Evolutionary conservation across 1,140 invertebrate genomes (phyloP).

Genomic region (Pinna nobilis): DNA sequence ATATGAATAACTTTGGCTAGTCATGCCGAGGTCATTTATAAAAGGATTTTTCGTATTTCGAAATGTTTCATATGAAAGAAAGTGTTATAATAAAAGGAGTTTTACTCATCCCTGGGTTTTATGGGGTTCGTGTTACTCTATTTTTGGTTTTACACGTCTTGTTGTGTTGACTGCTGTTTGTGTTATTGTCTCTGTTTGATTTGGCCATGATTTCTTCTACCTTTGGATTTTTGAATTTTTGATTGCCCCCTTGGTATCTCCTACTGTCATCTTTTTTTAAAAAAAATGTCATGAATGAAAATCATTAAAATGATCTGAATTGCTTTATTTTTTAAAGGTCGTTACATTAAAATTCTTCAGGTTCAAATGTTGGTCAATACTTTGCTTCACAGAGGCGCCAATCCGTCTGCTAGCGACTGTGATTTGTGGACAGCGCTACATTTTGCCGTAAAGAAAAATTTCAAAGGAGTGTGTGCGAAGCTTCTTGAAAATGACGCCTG

Average conservation of each 20-base stretch:
- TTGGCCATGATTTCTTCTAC: too few relatives aligned
- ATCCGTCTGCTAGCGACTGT: slow-evolving; percentile 50
- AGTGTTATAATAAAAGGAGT: background rate
- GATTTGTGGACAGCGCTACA: slow-evolving; percentile 62
- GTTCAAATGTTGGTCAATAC: slow-evolving; percentile 60
- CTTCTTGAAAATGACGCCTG: slow-evolving; percentile 64
- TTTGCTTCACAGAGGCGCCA: slow-evolving; percentile 62
- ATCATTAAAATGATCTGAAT: background rate
- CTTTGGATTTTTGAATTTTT: too few relatives aligned
- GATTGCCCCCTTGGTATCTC: too few relatives aligned
- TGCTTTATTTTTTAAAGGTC: background rate
- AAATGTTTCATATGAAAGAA: too few relatives aligned
- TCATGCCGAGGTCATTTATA: too few relatives aligned
- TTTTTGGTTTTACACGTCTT: too few relatives aligned
- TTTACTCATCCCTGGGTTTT: background rate
- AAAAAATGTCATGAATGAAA: background rate
- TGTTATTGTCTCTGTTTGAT: too few relatives aligned
- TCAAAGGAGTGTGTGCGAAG: slow-evolving; percentile 59
- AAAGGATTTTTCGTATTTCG: too few relatives aligned
- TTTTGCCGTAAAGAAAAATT: slow-evolving; percentile 58
- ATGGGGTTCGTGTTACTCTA: too few relatives aligned
- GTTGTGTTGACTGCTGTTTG: too few relatives aligned
- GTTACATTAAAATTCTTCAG: slow-evolving; percentile 41
- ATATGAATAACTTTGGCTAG: too few relatives aligned
- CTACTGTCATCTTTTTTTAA: background rate